A percentile compares a stretch with the other conserved stretches of the same genome.
These are phyloP conservation scores for Chrysomallon squamiferum DNA, from an alignment of 1,140 invertebrate species.

Conservation along the genomic window DNA sequence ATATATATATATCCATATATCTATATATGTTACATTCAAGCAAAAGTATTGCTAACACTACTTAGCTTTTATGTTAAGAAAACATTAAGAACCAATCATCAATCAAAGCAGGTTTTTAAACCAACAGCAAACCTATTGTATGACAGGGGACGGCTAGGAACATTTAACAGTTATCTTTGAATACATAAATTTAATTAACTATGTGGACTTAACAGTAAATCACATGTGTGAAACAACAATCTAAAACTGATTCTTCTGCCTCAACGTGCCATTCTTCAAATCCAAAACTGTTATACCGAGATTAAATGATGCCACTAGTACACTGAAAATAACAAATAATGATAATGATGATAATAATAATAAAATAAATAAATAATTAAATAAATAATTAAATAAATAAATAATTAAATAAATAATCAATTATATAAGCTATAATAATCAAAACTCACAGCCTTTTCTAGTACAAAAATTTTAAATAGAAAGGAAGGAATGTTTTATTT, in stretches of 20 bases:
- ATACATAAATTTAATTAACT: no score
- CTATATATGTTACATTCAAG: no score
- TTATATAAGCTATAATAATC: background rate
- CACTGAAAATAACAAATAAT: slow-evolving; percentile 31
- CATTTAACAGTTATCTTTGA: no score
- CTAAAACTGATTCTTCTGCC: background rate
- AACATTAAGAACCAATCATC: no score
- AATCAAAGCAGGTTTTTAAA: no score
- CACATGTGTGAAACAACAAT: no score
- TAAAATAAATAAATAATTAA: background rate
- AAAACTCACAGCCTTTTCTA: background rate
- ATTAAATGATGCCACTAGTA: slow-evolving; percentile 50
- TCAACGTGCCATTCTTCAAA: slow-evolving; percentile 2
- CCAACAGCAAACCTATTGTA: no score
- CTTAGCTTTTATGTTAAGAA: no score
- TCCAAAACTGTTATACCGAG: slow-evolving; percentile 39
- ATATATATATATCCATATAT: no score
- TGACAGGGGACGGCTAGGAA: no score
- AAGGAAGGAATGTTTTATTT: background rate
- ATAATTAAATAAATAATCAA: background rate
- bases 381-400: background rate
- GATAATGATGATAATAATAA: background rate
- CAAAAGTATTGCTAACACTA: no score
- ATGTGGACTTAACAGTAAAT: no score
- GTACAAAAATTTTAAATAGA: background rate